These are phyloP conservation scores for Dinoponera quadriceps DNA, from an alignment of 1,140 invertebrate genomes.

Conservation along the genomic window DNA sequence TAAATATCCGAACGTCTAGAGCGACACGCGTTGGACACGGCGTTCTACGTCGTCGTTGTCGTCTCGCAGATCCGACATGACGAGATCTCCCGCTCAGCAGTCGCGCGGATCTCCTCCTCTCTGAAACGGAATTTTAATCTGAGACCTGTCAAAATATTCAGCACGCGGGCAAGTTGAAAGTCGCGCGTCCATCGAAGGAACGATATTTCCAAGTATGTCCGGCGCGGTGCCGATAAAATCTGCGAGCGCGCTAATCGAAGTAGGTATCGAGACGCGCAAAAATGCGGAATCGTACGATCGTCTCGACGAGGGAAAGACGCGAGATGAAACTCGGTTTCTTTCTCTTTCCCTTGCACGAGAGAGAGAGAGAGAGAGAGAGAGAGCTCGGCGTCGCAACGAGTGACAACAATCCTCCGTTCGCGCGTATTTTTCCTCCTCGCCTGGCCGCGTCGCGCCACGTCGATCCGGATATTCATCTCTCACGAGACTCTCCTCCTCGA, in stretches of 20 bases:
- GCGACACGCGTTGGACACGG: too few species aligned
- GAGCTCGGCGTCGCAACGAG: conserved; percentile 17
- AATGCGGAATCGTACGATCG: not conserved
- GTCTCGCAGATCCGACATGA: not conserved
- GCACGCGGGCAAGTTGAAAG: not conserved
- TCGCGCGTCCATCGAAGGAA: not conserved
- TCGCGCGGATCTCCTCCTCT: not conserved
- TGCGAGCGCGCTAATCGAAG: conserved; percentile 7
- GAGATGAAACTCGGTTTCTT: not conserved
- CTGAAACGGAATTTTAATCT: not conserved
- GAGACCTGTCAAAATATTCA: not conserved
- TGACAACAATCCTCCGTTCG: conserved; percentile 39
- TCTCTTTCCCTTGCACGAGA: conserved; percentile 28
- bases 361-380: too few species aligned
- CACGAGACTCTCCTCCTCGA: conserved; percentile 57
- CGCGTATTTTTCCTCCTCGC: conserved; percentile 51
- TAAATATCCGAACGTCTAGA: too few species aligned
- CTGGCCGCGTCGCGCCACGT: conserved; percentile 25
- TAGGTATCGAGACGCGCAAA: not conserved
- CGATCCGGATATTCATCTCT: conserved; percentile 70
- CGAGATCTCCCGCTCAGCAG: not conserved
- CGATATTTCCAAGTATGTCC: not conserved
- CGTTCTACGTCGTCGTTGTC: too few species aligned
- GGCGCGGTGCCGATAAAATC: not conserved
- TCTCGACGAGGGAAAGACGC: too few species aligned